phyloP scores from a whole-genome alignment of 2,888 invertebrate species.

The Acronicta alni region DNA sequence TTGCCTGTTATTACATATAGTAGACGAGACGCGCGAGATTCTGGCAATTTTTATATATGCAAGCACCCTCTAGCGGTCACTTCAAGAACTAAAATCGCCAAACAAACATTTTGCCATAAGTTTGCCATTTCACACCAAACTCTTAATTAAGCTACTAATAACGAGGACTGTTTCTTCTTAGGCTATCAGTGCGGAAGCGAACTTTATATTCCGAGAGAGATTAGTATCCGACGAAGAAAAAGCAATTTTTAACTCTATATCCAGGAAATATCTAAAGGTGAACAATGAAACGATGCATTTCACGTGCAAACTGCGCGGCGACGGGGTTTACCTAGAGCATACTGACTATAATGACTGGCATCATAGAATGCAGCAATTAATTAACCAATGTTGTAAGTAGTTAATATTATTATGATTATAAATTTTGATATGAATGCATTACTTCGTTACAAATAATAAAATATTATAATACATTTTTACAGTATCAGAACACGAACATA shows the following conservation, averaged over 20 bases:
- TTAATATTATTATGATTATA: no score
- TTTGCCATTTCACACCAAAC: background rate
- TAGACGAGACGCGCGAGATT: no score
- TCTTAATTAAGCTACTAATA: background rate
- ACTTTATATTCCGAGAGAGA: constrained; percentile 93
- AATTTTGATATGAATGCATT: no score
- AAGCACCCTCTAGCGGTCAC: no score
- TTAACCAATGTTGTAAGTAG: constrained; percentile 91
- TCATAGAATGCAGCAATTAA: constrained; percentile 89
- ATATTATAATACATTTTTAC: constrained; percentile 25
- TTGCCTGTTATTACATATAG: no score
- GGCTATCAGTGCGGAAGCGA: constrained; percentile 93
- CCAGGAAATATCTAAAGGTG: constrained; percentile 82
- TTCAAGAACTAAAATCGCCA: no score
- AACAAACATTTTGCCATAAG: no score
- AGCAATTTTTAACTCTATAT: constrained; percentile 90
- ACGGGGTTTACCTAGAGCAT: constrained; percentile 79
- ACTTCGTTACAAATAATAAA: no score
- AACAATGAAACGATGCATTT: constrained; percentile 70
- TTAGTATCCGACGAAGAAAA: constrained; percentile 91
- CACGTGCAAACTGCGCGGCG: constrained; percentile 68
- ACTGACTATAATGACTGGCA: constrained; percentile 90
- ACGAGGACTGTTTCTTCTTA: constrained; percentile 65
- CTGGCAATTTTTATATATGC: no score
- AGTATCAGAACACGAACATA: constrained; percentile 80